These are phyloP conservation scores for Pristionchus pacificus DNA, from an alignment of 1,140 invertebrate genomes.

Conservation along the genomic window DNA sequence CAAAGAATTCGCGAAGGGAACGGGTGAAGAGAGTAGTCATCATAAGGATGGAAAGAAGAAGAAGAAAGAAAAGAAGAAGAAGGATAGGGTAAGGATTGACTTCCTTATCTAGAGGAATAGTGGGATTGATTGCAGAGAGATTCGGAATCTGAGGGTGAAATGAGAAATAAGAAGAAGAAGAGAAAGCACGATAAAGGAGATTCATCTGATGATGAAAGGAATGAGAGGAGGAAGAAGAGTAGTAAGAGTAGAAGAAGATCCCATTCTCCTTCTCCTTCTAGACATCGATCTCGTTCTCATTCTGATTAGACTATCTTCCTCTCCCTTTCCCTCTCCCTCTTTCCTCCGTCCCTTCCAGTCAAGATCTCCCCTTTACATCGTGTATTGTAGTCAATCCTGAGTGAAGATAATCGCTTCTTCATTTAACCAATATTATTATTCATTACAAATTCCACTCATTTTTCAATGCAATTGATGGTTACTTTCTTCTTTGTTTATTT, in stretches of 20 bases:
- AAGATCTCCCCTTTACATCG: too few species aligned
- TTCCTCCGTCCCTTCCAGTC: too few species aligned
- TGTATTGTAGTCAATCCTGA: too few species aligned
- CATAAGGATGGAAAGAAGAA: constrained; percentile 22
- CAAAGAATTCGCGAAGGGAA: constrained; percentile 29
- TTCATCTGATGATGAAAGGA: constrained; percentile 12
- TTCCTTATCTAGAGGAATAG: background rate
- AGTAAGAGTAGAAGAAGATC: constrained; percentile 7
- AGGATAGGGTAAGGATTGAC: constrained; percentile 28
- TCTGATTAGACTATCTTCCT: too few species aligned
- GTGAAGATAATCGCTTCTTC: too few species aligned
- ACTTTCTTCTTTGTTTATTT: too few species aligned
- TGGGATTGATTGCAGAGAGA: constrained; percentile 2
- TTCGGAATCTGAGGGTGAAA: constrained; percentile 30
- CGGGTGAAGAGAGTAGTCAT: constrained; percentile 20
- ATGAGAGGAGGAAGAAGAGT: constrained; percentile 4
- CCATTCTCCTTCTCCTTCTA: background rate
- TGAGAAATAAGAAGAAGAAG: constrained; percentile 34
- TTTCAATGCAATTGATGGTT: too few species aligned
- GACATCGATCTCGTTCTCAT: background rate
- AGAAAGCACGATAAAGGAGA: constrained; percentile 24
- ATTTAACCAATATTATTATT: too few species aligned
- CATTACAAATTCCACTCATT: too few species aligned
- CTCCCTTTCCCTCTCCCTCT: too few species aligned
- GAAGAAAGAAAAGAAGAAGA: constrained; percentile 25